Conservation (phyloP, 2,888 invertebrate species). For the Syritta pipiens region DNA sequence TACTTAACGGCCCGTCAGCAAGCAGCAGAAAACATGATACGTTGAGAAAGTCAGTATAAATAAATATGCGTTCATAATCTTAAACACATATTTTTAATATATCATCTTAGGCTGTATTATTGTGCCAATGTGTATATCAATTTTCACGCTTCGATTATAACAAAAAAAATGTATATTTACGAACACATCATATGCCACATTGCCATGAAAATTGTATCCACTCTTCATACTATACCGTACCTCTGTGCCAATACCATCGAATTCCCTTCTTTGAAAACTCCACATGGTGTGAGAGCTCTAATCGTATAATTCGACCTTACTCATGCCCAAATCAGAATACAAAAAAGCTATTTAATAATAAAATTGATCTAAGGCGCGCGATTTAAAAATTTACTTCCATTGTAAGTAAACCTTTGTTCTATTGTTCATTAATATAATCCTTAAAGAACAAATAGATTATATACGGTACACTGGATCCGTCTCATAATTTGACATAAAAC, state of each 20-base stretch:
- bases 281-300: constrained; percentile 72
- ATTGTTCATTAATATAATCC: background rate
- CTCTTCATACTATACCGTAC: constrained; percentile 1
- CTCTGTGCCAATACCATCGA: background rate
- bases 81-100: too few relatives aligned
- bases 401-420: constrained; percentile 34
- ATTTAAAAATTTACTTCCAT: constrained; percentile 27
- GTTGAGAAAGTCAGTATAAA: too few relatives aligned
- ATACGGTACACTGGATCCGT: constrained; percentile 18
- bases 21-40: too few relatives aligned
- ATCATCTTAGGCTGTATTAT: too few relatives aligned
- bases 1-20: too few relatives aligned
- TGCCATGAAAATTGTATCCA: constrained; percentile 8
- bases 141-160: too few relatives aligned
- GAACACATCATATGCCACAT: constrained; percentile 34
- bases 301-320: constrained; percentile 65
- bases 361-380: constrained; percentile 20
- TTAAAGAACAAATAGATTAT: background rate
- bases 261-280: constrained; percentile 71
- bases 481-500: constrained; percentile 50
- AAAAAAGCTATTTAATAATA: constrained; percentile 41
- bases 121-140: too few relatives aligned
- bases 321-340: constrained; percentile 67
- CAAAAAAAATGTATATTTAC: background rate
- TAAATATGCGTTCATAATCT: too few relatives aligned